A percentile compares a stretch with the other conserved stretches of the same genome.
Conservation (phyloP, 2,888 invertebrate genomes). For the Eupithecia insigniata region DNA sequence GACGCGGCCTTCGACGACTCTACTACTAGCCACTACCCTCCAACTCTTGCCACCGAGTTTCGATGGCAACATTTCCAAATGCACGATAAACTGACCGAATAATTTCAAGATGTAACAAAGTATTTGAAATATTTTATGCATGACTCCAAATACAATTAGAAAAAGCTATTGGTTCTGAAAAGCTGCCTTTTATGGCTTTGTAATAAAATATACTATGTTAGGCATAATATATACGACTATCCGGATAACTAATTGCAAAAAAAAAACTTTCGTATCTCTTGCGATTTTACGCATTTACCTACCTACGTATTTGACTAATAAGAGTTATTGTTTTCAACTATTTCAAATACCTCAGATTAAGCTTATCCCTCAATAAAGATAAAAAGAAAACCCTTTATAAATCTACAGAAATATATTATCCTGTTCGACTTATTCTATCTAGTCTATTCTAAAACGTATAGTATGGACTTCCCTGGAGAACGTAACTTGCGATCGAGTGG, state of each 20-base stretch:
- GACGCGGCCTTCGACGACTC: conserved; percentile 2
- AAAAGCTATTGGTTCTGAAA: neutral
- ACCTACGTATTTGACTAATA: no score
- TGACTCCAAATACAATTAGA: neutral
- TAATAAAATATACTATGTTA: no score
- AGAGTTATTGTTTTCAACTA: no score
- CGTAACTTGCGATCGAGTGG: conserved; percentile 20
- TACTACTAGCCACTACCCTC: neutral
- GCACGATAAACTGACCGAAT: neutral
- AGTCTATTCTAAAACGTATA: neutral
- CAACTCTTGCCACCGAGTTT: neutral
- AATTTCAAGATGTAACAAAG: neutral
- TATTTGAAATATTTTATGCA: neutral
- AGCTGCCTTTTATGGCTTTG: no score
- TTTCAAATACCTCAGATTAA: no score
- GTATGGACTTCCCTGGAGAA: conserved; percentile 2
- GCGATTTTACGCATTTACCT: no score
- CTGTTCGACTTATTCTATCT: neutral
- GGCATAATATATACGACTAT: no score
- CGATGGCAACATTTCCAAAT: neutral
- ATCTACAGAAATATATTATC: neutral
- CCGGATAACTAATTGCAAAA: no score
- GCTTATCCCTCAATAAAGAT: no score
- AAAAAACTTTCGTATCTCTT: no score
- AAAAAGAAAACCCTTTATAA: neutral